These are phyloP conservation scores for Saiga tatarica DNA, from an alignment of 2,113 vertebrate genomes.

Conservation along the genomic window DNA sequence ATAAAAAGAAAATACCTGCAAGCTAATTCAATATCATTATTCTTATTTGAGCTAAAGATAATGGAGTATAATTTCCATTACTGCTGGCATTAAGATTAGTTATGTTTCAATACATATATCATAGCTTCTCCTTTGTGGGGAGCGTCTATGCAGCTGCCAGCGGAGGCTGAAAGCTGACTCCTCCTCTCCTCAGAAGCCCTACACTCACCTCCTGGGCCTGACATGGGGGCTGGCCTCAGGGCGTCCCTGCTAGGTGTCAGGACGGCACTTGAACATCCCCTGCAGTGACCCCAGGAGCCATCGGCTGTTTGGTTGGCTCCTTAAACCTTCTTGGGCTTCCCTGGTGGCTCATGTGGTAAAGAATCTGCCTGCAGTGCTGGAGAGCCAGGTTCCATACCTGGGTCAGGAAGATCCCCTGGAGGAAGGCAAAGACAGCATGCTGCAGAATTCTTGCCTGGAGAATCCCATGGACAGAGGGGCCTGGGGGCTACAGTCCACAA, in stretches of 20 bases:
- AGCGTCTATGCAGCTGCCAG: fast-evolving
- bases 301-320: background rate
- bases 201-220: fast-evolving
- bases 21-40: background rate
- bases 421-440: background rate
- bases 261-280: no score
- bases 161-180: no score
- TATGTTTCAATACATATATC: background rate
- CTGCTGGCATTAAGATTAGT: background rate
- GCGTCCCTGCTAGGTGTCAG: background rate
- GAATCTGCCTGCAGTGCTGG: background rate
- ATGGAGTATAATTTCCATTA: background rate
- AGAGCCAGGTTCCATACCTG: background rate
- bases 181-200: fast-evolving
- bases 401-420: background rate
- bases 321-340: background rate
- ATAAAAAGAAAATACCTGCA: background rate
- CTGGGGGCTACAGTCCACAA: background rate
- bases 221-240: background rate
- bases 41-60: background rate
- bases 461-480: background rate
- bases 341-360: background rate
- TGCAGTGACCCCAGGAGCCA: background rate
- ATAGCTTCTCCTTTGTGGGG: background rate
- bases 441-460: background rate